These are phyloP conservation scores for Onthophagus taurus DNA, from an alignment of 1,140 invertebrate species.

Conservation along the genomic window DNA sequence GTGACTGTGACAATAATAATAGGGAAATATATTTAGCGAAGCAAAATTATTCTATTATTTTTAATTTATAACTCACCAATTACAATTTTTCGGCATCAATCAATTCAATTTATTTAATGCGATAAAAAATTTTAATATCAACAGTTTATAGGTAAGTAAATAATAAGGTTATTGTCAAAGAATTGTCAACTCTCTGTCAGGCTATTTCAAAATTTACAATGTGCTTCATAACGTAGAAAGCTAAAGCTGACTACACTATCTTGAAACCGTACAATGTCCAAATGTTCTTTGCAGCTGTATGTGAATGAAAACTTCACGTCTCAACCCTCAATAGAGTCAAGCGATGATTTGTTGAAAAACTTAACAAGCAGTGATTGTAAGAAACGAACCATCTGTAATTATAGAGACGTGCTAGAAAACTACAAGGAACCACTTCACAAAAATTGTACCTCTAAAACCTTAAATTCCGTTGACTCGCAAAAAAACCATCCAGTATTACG, in stretches of 20 bases:
- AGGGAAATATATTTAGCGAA: conserved; percentile 17
- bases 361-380: not conserved
- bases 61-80: conserved; percentile 8
- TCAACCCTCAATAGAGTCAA: not conserved
- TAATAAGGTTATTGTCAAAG: too few relatives aligned
- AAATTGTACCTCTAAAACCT: not conserved
- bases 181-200: too few relatives aligned
- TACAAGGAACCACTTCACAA: not conserved
- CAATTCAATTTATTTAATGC: too few relatives aligned
- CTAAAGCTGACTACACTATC: too few relatives aligned
- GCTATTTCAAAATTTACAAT: conserved; percentile 11
- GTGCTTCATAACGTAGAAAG: not conserved
- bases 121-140: too few relatives aligned
- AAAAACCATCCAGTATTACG: not conserved
- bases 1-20: conserved; percentile 19
- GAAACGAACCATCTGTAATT: not conserved
- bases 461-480: not conserved
- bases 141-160: too few relatives aligned
- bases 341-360: not conserved
- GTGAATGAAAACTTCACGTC: conserved; percentile 4
- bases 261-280: conserved; percentile 8
- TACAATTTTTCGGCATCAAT: too few relatives aligned
- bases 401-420: not conserved
- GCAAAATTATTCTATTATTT: conserved; percentile 1
- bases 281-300: conserved; percentile 8